Conservation (phyloP, 2,888 invertebrate species). For the Acrobasis consociella region DNA sequence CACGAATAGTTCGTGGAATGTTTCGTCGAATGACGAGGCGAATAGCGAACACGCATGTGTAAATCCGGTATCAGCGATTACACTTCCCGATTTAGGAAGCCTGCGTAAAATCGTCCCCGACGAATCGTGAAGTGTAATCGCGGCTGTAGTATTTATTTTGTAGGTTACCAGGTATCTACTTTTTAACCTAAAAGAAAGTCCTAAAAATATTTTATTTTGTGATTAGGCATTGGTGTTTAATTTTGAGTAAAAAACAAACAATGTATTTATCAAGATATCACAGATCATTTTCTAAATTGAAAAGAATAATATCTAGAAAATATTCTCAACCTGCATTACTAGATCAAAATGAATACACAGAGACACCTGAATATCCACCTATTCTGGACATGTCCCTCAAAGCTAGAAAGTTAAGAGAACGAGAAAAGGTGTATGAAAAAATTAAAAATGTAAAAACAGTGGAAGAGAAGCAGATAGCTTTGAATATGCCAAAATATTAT, state of each 20-base stretch:
- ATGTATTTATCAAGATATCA: conserved; percentile 64
- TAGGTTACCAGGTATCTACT: no score
- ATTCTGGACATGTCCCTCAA: conserved; percentile 83
- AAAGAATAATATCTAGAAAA: conserved; percentile 45
- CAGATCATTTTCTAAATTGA: conserved; percentile 60
- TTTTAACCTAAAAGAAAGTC: conserved; percentile 3
- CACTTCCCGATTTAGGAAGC: no score
- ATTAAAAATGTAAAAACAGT: conserved; percentile 86
- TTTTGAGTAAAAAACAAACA: conserved; percentile 28
- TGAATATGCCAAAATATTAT: conserved; percentile 92
- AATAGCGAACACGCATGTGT: no score
- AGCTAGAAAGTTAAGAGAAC: conserved; percentile 72
- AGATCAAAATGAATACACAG: conserved; percentile 70
- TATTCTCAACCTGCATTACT: conserved; percentile 54
- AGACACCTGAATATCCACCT: conserved; percentile 80
- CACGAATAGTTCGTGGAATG: no score
- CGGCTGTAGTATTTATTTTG: no score
- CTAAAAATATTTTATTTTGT: background rate
- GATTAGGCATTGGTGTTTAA: background rate
- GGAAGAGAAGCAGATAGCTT: conserved; percentile 92
- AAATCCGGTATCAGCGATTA: no score
- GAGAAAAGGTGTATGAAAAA: conserved; percentile 77
- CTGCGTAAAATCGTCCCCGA: no score
- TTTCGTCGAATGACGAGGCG: no score
- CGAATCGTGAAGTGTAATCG: no score